Conservation (phyloP, 2,797 vertebrate genomes). For the Sebastes matsubarae region DNA sequence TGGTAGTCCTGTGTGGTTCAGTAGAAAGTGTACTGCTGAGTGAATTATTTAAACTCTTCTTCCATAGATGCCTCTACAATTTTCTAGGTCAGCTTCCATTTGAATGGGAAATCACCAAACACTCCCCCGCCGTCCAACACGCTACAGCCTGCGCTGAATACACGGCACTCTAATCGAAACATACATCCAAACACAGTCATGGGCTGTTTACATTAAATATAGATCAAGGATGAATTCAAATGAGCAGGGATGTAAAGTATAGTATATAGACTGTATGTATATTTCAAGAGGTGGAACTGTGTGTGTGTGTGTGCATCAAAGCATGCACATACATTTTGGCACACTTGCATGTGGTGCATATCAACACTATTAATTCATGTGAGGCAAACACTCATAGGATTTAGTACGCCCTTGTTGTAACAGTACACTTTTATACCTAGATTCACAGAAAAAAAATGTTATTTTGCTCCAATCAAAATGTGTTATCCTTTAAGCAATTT, state of each 20-base stretch:
- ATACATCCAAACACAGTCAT: constrained; percentile 13
- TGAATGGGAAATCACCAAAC: constrained; percentile 61
- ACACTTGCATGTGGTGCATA: background rate
- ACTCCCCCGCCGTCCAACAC: constrained; percentile 1
- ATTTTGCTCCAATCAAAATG: background rate
- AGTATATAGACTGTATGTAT: background rate
- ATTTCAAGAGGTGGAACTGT: background rate
- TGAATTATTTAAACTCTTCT: constrained; percentile 83
- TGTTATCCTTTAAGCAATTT: background rate
- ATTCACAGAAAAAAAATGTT: background rate
- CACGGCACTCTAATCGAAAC: constrained; percentile 10
- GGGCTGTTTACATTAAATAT: constrained; percentile 34
- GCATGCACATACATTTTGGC: background rate
- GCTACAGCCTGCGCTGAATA: background rate
- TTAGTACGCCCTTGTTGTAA: background rate
- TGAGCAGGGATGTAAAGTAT: background rate
- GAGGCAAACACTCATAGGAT: background rate
- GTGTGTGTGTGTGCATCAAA: background rate
- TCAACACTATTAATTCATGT: background rate
- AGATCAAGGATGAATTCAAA: constrained; percentile 17
- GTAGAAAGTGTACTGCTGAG: constrained; percentile 69
- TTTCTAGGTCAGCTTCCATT: constrained; percentile 83
- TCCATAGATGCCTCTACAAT: constrained; percentile 70
- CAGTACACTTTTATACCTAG: background rate
- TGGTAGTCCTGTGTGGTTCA: constrained; percentile 68